Conservation (phyloP, 2,797 vertebrate species). For the Eurystomus glaucurus region DNA sequence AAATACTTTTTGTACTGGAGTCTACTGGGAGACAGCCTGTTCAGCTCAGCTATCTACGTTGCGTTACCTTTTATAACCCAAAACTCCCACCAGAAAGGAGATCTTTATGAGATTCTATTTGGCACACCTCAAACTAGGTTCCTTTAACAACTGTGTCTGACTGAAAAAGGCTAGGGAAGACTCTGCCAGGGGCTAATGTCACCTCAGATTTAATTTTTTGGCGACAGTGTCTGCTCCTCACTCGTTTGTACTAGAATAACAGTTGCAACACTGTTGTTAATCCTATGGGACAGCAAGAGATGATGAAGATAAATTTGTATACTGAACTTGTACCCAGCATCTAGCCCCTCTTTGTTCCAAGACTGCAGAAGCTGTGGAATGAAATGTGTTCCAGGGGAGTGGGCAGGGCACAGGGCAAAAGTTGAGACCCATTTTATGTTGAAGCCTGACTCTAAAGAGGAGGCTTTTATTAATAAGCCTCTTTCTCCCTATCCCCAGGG, state of each 20-base stretch:
- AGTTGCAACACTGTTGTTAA: background rate
- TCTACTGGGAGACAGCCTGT: background rate
- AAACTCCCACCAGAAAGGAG: slow-evolving; percentile 7
- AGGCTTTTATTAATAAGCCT: background rate
- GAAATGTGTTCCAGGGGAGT: background rate
- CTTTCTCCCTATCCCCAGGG: background rate
- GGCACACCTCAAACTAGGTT: slow-evolving; percentile 26
- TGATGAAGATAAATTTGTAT: background rate
- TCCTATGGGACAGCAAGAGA: background rate
- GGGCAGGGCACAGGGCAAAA: background rate
- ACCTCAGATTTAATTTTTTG: slow-evolving; percentile 42
- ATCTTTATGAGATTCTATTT: slow-evolving; percentile 17
- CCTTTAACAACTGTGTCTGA: background rate
- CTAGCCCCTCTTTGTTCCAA: background rate
- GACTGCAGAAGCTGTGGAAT: background rate
- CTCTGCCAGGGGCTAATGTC: slow-evolving; percentile 42
- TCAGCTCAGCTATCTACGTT: slow-evolving; percentile 4
- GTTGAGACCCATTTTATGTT: background rate
- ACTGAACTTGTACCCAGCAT: background rate
- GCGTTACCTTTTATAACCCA: slow-evolving; percentile 24
- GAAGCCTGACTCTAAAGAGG: background rate
- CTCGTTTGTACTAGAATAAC: background rate
- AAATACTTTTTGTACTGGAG: background rate
- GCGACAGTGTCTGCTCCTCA: background rate
- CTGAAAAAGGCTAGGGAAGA: slow-evolving; percentile 23